Evolutionary conservation across 1,140 invertebrate species (phyloP), one percentile per base, ranked within the genome.

Genomic region (Dendroctonus ponderosae): DNA sequence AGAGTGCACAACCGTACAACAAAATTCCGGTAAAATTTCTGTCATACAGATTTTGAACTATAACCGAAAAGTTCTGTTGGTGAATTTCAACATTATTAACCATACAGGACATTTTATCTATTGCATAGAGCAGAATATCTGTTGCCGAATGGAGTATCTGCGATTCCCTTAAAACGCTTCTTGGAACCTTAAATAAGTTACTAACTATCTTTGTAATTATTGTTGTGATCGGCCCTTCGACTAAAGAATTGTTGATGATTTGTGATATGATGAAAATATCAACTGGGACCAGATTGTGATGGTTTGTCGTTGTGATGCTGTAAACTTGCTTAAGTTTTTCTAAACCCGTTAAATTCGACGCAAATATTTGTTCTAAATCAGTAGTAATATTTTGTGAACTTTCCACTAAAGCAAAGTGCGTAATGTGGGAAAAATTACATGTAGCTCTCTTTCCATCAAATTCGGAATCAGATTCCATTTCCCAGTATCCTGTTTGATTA

Each of bases 111-210:
- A 65, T 68, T 43, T 69, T 14, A 58, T 75, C 74, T 2, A 75
- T 9, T n/a, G 40, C 42, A 56, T 72, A 46, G 5, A 75, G 49
- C 46, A 75, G 70, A 7, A 59, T 67, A 40, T 75, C 72, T 6
- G 74, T 75, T 3, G 74, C 69, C 3, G 57, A 63, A 48, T 64
- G 64, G 8, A 63, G 40, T 7, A 43, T 7, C 58, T 75, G 73
- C 8, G 72, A 66, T 40, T 68, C 15, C 26, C 42, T 49, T 15
- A 75, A 61, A 53, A 71, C 52, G 3, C 52, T 41, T 41, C 53
- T 56, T 6, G 66, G 60, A 11, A 69, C 67, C 42, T 44, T 26
- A 51, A 62, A 64, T 40, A 71, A 44, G 40, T 42, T 49, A 58
- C 70, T 71, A 11, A 71, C 48, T 14, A 71, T 67, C 26, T 41